Conservation (phyloP, 1,140 invertebrate genomes). For the Tachypleus tridentatus region DNA sequence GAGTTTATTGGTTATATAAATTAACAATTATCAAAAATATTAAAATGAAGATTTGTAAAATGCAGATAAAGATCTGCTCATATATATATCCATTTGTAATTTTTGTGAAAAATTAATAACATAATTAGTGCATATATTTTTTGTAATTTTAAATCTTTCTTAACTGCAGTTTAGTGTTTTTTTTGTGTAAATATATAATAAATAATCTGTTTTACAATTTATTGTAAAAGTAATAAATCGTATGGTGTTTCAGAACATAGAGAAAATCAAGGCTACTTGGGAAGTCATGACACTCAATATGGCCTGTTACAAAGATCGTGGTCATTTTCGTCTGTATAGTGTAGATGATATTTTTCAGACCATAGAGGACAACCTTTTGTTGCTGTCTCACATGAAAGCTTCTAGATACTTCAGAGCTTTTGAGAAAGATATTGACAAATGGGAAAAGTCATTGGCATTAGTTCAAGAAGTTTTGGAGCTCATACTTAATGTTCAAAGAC, state of each 20-base stretch:
- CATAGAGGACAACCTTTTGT: conserved; percentile 58
- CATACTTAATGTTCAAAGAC: conserved; percentile 57
- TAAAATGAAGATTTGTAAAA: too few relatives aligned
- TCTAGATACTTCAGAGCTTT: conserved; percentile 75
- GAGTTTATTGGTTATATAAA: too few relatives aligned
- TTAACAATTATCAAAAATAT: too few relatives aligned
- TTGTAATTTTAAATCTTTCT: too few relatives aligned
- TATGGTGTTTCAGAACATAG: conserved; percentile 41
- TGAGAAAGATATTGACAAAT: conserved; percentile 59
- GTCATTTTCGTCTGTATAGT: conserved; percentile 41
- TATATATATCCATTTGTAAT: too few relatives aligned
- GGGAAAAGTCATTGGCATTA: conserved; percentile 64
- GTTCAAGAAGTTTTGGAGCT: conserved; percentile 65
- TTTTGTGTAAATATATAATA: too few relatives aligned
- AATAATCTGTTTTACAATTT: too few relatives aligned
- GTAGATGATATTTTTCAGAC: conserved; percentile 57
- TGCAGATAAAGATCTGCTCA: too few relatives aligned
- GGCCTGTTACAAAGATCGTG: conserved; percentile 48
- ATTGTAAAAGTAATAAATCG: too few relatives aligned
- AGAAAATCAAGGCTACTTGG: conserved; percentile 56
- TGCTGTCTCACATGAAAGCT: conserved; percentile 67
- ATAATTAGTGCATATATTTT: too few relatives aligned
- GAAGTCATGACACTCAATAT: conserved; percentile 53
- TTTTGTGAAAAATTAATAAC: too few relatives aligned
- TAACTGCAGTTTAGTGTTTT: too few relatives aligned